Base-by-base conservation (phyloP, 2,888 invertebrate species). In the Timema cristinae region DNA sequence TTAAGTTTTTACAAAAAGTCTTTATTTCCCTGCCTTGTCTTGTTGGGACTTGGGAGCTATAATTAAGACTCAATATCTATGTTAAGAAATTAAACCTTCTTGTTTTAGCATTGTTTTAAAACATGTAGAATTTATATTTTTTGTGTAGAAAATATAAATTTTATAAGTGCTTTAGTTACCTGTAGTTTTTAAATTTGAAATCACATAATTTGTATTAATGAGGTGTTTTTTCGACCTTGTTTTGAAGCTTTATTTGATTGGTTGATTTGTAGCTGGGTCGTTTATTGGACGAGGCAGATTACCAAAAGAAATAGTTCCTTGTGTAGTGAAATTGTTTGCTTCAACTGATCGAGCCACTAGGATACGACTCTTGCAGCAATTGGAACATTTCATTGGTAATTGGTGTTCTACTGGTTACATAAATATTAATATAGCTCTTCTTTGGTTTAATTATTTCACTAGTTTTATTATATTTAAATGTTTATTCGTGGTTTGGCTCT, bases 311-410 rank as follows among this genome's bases (percentile, higher is more conserved):
- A 95, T 99, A 79, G 97, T 98, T 68, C 98, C 98, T 2, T 98
- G 98, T 81, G 94, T 99, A 48, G 94, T 98, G 8, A 98, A 98
- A 82, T 84, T 99, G 74, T 99, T 98, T 82, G 91, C 92, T 0
- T 97, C 97, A 2, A 95, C 96, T 76, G 99, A 99, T 83, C 86
- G 99, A 78, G 95, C 96, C 1, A 99, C 98, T 0, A 87, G 99
- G 76, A 94, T 98, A 1, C 90, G 97, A 76, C 86, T 99, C 66
- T 84, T 99, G 75, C 97, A 97, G 80, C 96, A 98, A 82, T 83
- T 99, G 71, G 97, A 98, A 80, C 88, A 93, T 80, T 98, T 98
- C 79, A 91, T 94, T 75, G 88, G 80, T 80, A 75, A 71, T 56
- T 56, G 16, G 11, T 54, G 2, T 48, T 49, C 15, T 54, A 54